phyloP scores from a whole-genome alignment of 2,113 vertebrate species.

The Halichoeres trimaculatus region DNA sequence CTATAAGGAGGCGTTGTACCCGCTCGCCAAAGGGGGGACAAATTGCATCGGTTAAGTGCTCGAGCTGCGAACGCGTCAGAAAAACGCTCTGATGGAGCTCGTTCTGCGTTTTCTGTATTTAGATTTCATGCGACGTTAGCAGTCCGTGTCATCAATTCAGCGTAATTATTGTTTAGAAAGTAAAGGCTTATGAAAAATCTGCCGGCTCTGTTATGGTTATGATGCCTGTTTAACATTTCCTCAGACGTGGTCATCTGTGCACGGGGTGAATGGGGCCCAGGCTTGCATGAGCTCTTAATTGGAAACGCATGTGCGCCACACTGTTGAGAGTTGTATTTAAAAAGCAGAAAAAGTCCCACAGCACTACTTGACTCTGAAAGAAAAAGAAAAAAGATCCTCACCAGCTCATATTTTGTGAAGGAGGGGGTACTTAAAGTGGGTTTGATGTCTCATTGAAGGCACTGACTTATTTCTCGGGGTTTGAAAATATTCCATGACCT shows the following conservation, averaged over 20 bases:
- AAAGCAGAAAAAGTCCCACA: conserved; percentile 72
- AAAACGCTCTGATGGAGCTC: conserved; percentile 64
- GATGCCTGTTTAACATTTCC: conserved; percentile 82
- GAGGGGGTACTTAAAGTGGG: conserved; percentile 68
- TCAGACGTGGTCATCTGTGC: conserved; percentile 74
- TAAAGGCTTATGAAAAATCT: conserved; percentile 68
- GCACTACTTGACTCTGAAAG: conserved; percentile 69
- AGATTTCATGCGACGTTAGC: conserved; percentile 46
- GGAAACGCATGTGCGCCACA: conserved; percentile 80
- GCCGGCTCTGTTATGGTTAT: conserved; percentile 70
- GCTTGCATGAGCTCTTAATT: conserved; percentile 75
- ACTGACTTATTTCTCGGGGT: conserved; percentile 74
- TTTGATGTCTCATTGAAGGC: conserved; percentile 77
- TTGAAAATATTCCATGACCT: conserved; percentile 84
- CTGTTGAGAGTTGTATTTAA: conserved; percentile 74
- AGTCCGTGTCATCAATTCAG: conserved; percentile 61
- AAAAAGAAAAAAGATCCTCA: conserved; percentile 69
- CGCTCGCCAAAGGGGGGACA: conserved; percentile 56
- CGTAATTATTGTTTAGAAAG: conserved; percentile 74
- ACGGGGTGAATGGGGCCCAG: conserved; percentile 77
- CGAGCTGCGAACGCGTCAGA: conserved; percentile 49
- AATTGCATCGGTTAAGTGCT: conserved; percentile 53
- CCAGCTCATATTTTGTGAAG: conserved; percentile 73
- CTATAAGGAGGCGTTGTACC: conserved; percentile 48
- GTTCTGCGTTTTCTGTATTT: conserved; percentile 54